Conservation (phyloP, 2,113 vertebrate genomes). For the Pardalotus punctatus region DNA sequence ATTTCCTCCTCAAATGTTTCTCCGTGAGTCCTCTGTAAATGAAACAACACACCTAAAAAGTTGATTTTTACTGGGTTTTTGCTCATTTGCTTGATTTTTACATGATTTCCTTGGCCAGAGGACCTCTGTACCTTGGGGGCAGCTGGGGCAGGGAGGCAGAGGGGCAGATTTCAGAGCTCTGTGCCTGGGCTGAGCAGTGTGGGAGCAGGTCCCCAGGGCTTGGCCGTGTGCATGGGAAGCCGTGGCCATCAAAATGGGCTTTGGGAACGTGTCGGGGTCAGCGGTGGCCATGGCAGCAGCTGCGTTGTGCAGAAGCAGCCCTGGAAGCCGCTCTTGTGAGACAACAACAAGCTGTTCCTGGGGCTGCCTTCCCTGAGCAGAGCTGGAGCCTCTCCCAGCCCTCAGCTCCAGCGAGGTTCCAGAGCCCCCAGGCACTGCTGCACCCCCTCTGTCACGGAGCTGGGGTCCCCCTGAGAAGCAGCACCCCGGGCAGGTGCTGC, state of each 20-base stretch:
- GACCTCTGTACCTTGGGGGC: neutral
- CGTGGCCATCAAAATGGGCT: accelerated
- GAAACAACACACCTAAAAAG: neutral
- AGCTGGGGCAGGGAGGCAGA: neutral
- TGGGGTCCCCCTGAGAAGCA: neutral
- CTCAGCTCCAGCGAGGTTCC: neutral
- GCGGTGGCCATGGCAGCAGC: neutral
- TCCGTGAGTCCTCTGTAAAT: neutral
- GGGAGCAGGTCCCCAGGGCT: neutral
- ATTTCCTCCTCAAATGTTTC: neutral
- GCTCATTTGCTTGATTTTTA: neutral
- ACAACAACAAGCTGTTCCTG: neutral
- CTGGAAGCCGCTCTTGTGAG: neutral
- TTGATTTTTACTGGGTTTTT: neutral
- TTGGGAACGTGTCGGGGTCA: neutral
- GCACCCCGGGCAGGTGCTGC: neutral
- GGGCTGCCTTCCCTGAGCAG: neutral
- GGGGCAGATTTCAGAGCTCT: neutral
- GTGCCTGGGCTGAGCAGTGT: accelerated
- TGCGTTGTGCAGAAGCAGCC: neutral
- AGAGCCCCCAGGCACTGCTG: neutral
- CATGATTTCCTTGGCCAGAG: neutral
- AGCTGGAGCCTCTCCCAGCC: neutral
- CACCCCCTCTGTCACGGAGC: neutral
- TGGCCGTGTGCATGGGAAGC: accelerated